These are phyloP conservation scores for Equus quagga DNA, from an alignment of 2,113 vertebrate species.

Conservation along the genomic window DNA sequence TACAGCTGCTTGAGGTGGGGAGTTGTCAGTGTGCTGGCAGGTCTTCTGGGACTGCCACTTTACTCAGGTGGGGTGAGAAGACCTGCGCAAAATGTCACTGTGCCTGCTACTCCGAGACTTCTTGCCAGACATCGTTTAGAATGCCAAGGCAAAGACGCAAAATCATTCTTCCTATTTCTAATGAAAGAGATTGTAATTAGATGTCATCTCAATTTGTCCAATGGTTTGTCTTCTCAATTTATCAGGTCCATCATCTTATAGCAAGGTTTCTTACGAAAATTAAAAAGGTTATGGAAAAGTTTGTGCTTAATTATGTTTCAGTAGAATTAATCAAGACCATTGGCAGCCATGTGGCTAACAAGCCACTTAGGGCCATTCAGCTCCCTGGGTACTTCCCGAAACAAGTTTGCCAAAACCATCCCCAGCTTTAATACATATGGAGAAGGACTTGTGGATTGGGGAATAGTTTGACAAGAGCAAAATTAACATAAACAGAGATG, in stretches of 20 bases:
- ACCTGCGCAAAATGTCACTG: rapidly evolving
- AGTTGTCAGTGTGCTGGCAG: background rate
- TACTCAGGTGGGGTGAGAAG: background rate
- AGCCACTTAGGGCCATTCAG: background rate
- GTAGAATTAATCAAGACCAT: background rate
- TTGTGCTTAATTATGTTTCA: background rate
- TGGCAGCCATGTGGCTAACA: background rate
- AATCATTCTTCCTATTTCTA: background rate
- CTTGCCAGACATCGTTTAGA: background rate
- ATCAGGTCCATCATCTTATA: background rate
- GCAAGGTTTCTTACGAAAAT: background rate
- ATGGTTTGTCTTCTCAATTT: background rate
- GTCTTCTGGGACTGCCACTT: too few relatives aligned
- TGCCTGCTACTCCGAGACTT: background rate
- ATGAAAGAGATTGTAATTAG: background rate
- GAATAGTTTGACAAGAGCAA: background rate
- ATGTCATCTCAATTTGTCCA: background rate
- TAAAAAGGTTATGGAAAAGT: background rate
- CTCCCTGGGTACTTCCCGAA: background rate
- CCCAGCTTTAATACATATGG: background rate
- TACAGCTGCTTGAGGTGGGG: background rate
- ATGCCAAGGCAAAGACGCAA: background rate
- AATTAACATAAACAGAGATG: conserved; percentile 20
- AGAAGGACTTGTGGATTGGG: background rate
- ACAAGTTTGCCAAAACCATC: background rate